Conservation (phyloP, 2,888 invertebrate species). For the Nomada lathburiana region DNA sequence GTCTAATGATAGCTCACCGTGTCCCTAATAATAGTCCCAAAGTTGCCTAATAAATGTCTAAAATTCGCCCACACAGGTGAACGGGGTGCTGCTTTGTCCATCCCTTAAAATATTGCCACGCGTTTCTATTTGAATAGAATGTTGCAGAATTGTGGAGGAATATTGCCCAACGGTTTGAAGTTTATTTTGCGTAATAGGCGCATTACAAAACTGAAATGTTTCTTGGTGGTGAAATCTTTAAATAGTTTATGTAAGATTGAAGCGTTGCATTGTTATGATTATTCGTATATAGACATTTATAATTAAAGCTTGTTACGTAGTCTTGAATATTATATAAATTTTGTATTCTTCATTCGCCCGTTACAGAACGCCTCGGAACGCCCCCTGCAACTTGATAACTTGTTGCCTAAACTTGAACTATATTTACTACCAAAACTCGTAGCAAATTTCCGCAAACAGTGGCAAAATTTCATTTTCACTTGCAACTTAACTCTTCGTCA, state of each 20-base stretch:
- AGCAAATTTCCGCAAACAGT: neutral
- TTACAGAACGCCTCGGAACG: neutral
- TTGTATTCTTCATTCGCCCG: neutral
- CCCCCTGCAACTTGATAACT: neutral
- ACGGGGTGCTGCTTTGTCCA: neutral
- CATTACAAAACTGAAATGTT: no score
- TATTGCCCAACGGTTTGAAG: no score
- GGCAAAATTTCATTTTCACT: constrained; percentile 28
- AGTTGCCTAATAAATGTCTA: constrained; percentile 36
- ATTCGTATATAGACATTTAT: no score
- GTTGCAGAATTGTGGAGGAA: no score
- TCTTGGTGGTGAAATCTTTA: no score
- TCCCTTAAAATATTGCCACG: neutral
- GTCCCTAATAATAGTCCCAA: constrained; percentile 44
- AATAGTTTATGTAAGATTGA: no score
- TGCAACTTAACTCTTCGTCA: neutral
- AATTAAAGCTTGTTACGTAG: no score
- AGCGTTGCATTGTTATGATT: no score
- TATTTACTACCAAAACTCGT: constrained; percentile 10
- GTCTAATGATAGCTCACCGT: constrained; percentile 50
- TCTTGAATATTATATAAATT: neutral
- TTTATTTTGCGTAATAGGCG: no score
- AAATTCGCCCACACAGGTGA: constrained; percentile 26
- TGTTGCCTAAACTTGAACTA: neutral
- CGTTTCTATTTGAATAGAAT: no score